Conservation (phyloP, 2,113 vertebrate species). For the Pardalotus punctatus region DNA sequence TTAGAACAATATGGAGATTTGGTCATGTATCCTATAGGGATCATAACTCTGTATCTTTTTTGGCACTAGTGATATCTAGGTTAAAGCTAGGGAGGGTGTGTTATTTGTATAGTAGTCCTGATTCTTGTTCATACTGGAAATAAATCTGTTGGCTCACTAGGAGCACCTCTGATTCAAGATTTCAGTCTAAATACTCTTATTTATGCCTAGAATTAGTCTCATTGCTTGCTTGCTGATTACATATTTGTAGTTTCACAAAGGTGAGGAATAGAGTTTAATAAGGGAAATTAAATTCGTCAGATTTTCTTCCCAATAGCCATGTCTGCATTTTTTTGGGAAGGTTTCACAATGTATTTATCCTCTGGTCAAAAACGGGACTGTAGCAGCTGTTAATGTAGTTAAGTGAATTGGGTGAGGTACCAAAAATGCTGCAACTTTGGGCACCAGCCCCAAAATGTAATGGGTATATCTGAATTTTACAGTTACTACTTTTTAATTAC, state of each 20-base stretch:
- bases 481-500: not conserved
- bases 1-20: not conserved
- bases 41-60: not conserved
- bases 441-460: not conserved
- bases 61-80: not conserved
- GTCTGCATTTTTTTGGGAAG: not conserved
- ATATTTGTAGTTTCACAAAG: not conserved
- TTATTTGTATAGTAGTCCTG: not conserved
- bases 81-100: not conserved
- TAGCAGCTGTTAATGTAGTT: not conserved
- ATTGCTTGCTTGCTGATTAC: not conserved
- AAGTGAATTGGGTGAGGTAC: not conserved
- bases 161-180: not conserved
- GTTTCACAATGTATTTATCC: not conserved
- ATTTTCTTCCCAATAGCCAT: not conserved
- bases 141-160: not conserved
- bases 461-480: not conserved
- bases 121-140: not conserved
- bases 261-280: not conserved
- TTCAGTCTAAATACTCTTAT: not conserved
- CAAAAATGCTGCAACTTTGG: not conserved
- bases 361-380: not conserved
- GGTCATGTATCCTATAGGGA: not conserved
- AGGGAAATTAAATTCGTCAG: not conserved
- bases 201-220: not conserved